A percentile compares a stretch with the other conserved stretches of the same genome.
These are phyloP conservation scores for Cheilosia urbana DNA, from an alignment of 2,888 invertebrate genomes.

Conservation along the genomic window DNA sequence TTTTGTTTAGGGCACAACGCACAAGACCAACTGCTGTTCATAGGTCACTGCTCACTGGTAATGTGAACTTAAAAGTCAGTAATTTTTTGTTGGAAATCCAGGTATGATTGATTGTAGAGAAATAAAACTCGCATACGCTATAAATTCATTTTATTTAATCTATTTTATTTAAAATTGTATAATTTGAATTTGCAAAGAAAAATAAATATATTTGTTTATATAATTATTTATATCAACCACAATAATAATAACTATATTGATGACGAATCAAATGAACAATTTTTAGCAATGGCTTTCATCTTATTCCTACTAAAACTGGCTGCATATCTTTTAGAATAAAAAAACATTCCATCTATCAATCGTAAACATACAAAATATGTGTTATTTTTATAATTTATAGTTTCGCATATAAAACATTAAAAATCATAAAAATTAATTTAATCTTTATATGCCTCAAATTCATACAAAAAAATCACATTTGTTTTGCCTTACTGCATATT, in stretches of 20 bases:
- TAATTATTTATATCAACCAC: conserved; percentile 57
- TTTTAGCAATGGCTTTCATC: conserved; percentile 51
- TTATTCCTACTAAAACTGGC: conserved; percentile 31
- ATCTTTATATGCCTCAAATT: conserved; percentile 56
- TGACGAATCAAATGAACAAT: conserved; percentile 65
- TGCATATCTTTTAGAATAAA: conserved; percentile 47
- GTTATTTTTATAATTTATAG: conserved; percentile 49
- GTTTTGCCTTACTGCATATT: conserved; percentile 68
- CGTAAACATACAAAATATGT: conserved; percentile 29
- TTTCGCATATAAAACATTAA: conserved; percentile 42
- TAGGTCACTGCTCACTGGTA: no score
- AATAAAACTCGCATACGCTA: conserved; percentile 37
- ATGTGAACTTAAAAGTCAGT: no score
- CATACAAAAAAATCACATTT: conserved; percentile 74
- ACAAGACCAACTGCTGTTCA: no score
- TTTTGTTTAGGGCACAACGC: no score
- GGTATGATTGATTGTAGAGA: background rate
- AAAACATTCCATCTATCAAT: conserved; percentile 43
- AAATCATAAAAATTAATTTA: conserved; percentile 51
- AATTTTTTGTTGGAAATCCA: no score
- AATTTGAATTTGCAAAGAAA: conserved; percentile 63
- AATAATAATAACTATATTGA: conserved; percentile 34
- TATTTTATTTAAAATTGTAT: conserved; percentile 64
- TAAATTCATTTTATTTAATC: conserved; percentile 65
- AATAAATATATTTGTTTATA: conserved; percentile 67